Evolutionary conservation across 2,797 vertebrate species (phyloP), one percentile per base, ranked within the genome.

Genomic region (Poeciliopsis gracilis): DNA sequence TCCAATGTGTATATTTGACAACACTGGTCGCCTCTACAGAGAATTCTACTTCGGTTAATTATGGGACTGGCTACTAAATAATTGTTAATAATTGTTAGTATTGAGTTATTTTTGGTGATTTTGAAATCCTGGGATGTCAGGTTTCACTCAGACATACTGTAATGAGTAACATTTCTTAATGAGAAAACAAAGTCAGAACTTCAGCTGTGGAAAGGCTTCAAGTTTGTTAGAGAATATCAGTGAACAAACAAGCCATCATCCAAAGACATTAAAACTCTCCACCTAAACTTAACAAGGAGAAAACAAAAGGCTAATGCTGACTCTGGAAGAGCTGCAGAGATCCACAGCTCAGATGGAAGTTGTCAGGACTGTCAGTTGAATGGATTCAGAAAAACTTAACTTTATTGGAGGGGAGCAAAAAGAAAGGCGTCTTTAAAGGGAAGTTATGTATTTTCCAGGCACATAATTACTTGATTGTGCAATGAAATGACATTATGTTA

Each of bases 1-100:
- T 85, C 79, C 78, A 53, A 45, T 81, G 81, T 76, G 49, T 77
- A 75, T 73, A 70, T 74, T 66, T 79, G 73, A 77, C 77, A 72
- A 36, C 75, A 25, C 47, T 53, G 73, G 13, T 66, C 66, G 66
- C 43, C 51, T 43, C 33, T 61, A 47, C 77, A 66, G 63, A 23
- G n/a, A 43, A 49, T 76, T 71, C 25, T 41, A 75, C 33, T 80
- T 66, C 9, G 59, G 57, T 53, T 73, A 84, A 61, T 61, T 75
- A 66, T 16, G 18, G 30, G 38, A 74, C 15, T 43, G 8, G 11
- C 45, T 9, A 43, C n/a, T 30, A 20, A 55, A 43, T 9, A 23
- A 33, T 57, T 36, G 25, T 69, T 25, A n/a, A 69, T 20, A 43
- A 7, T n/a, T 45, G 41, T 16, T 28, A 45, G 36, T 25, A 67